Evolutionary conservation across 92 coral and sea anemone species (phyloP).

Genomic region (Blastomussa wellsi): DNA sequence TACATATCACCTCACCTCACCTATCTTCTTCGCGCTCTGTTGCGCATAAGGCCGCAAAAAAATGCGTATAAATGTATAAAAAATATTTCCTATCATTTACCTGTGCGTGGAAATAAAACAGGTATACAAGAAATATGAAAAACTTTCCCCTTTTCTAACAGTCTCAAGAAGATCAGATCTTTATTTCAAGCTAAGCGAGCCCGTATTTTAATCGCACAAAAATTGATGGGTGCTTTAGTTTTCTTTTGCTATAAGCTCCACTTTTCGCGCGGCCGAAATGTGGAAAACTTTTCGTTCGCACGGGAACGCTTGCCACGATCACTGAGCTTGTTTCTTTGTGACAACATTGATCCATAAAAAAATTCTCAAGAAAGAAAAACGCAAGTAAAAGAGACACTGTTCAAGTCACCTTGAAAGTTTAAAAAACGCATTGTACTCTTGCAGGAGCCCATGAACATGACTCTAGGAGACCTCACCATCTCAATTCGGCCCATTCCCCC

Average conservation of each 20-base stretch:
- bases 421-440: neutral
- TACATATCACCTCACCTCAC: no score
- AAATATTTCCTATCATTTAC: neutral
- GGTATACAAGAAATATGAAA: neutral
- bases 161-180: neutral
- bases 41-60: no score
- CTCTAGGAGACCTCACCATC: no score
- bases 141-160: neutral
- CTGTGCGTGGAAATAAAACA: neutral
- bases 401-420: neutral
- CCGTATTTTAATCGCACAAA: no score
- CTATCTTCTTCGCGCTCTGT: no score
- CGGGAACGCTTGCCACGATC: no score
- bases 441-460: neutral
- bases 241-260: no score
- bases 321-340: neutral
- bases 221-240: no score
- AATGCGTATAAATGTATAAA: neutral
- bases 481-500: neutral
- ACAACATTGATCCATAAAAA: neutral
- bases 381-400: neutral
- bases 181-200: neutral
- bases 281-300: no score
- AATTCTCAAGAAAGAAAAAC: neutral
- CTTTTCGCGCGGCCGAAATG: no score